Evolutionary conservation across 2,797 vertebrate species (phyloP), one percentile per base, ranked within the genome.

Genomic region (Tarsius wallacei): DNA sequence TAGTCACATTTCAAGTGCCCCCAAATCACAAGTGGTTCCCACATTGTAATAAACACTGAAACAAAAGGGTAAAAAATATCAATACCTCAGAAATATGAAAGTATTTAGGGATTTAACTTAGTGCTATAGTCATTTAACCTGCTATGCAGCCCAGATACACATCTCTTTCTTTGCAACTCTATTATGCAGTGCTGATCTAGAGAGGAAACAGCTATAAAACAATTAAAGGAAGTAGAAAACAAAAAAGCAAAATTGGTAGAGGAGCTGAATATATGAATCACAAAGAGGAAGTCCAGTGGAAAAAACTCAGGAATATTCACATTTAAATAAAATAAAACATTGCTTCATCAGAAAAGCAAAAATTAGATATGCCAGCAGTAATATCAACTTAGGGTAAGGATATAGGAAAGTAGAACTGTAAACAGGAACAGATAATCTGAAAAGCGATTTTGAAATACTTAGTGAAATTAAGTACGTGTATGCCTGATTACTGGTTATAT

Each of bases 21-120:
- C 84, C 42, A 70, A 85, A 42, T 53, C 26, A 71, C 21, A 61
- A 17, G 61, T 33, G 33, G n/a, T 51, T 42, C 8, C 6, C 55
- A 88, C 42, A 84, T 6, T 73, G 22, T 88, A 57, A 81, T 85
- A 83, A 78, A 78, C 64, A 26, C 68, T 82, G 28, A 68, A 83
- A 73, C 47, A 78, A 70, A 64, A 64, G 42, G 55, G 33, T 49
- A 17, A n/a, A 87, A 87, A 90, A 78, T 4, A 26, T 51, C 63
- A 71, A 53, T 42, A 92, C 2, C 42, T 26, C n/a, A 36, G 53
- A 36, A 82, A 68, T 15, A 47, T 77, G 51, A 93, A 78, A 84
- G n/a, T 16, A 93, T 70, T 51, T 90, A 81, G 74, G 78, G 51
- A 64, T 64, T 73, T 92, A 77, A 84, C 33, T 76, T 83, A 77